These are phyloP conservation scores for Corythornis madagascariensis DNA, from an alignment of 2,113 vertebrate genomes.

Conservation along the genomic window DNA sequence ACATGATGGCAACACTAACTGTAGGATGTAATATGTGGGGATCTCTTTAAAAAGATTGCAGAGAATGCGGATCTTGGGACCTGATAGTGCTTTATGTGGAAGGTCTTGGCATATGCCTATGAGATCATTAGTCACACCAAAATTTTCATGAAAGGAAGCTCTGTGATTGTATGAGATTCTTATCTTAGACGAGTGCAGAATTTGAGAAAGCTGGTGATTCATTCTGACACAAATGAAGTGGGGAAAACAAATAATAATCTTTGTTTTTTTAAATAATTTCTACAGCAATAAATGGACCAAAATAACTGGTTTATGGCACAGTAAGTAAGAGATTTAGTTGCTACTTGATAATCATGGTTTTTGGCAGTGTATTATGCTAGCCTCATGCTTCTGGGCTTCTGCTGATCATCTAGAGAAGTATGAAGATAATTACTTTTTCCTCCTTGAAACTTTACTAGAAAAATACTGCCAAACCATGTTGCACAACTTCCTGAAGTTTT, in stretches of 20 bases:
- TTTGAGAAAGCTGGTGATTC: background rate
- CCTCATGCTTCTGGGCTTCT: background rate
- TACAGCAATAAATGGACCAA: background rate
- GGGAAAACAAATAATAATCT: background rate
- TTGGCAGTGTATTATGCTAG: background rate
- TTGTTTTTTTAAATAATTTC: background rate
- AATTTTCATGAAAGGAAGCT: background rate
- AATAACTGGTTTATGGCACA: background rate
- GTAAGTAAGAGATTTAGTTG: background rate
- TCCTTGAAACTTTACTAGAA: background rate
- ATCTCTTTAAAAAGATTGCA: background rate
- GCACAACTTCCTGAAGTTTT: background rate
- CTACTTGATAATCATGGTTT: background rate
- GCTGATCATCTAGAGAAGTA: background rate
- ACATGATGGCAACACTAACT: background rate
- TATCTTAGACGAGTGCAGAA: background rate
- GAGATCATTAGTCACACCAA: background rate
- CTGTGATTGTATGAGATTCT: background rate
- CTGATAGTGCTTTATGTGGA: background rate
- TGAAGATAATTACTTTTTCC: constrained; percentile 8
- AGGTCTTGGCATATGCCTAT: background rate
- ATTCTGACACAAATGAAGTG: background rate
- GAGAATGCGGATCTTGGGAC: background rate
- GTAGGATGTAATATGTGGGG: background rate
- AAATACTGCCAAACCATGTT: background rate